Conservation (phyloP, 2,888 invertebrate species). For the Physocephala rufipes region DNA sequence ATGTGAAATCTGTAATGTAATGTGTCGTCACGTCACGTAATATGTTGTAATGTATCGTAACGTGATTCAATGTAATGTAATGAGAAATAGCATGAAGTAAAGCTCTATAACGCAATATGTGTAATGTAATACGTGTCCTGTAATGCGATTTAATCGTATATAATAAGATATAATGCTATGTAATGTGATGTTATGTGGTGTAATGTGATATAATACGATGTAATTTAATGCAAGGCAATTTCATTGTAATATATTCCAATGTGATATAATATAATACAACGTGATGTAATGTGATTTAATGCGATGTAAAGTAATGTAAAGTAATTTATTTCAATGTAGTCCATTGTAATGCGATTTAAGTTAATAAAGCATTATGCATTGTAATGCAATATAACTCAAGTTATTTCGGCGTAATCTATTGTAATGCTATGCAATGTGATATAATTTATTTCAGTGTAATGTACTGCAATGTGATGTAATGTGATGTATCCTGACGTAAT, state of each 20-base stretch:
- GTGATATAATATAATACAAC: not conserved
- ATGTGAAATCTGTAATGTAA: not conserved
- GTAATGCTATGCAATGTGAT: not conserved
- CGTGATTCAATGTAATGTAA: not conserved
- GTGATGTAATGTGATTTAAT: constrained; percentile 30
- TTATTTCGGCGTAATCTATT: too few species aligned
- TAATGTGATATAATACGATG: not conserved
- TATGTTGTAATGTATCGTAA: not conserved
- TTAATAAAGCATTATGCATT: too few species aligned
- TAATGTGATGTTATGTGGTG: not conserved
- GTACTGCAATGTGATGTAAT: constrained; percentile 31
- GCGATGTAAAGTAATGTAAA: constrained; percentile 1
- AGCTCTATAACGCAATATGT: not conserved
- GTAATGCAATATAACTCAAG: too few species aligned
- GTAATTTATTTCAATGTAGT: too few species aligned
- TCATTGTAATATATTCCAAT: not conserved
- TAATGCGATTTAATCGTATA: not conserved
- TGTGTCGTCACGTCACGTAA: not conserved
- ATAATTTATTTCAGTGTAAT: not conserved
- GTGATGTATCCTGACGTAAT: constrained; percentile 14
- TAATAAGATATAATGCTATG: constrained; percentile 24
- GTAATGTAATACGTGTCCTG: not conserved
- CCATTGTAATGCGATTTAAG: too few species aligned
- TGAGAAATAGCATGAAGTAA: not conserved
- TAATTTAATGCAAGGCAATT: not conserved